Base-by-base conservation (phyloP, 1,140 invertebrate genomes). In the Ceratitis capitata region DNA sequence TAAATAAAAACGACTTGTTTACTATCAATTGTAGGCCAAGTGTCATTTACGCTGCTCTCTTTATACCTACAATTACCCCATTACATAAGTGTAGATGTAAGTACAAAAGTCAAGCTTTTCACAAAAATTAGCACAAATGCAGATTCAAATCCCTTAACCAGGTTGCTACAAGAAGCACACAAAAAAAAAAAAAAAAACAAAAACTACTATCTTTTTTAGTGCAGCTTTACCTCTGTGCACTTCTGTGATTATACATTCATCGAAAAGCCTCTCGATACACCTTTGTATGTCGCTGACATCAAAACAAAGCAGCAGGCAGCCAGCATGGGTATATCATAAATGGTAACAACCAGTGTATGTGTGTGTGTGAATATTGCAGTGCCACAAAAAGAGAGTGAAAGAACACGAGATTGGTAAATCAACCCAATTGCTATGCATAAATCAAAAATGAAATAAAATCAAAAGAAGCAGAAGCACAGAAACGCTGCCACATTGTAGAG, bases 351-450 rank as follows among this genome's bases (percentile, higher is more conserved):
- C 32, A 39, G 16, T 19, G 2, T 35, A 19, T 16, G 35, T 6
- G 32, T 6, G 32, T 19, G 32, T n/a, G 61, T 35, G 4, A 3
- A 6, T 9, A 16, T 29, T 26, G 35, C 3, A 35, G 23, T n/a
- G 16, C 0, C 12, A 29, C 16, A 32, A 19, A 39, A 32, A 1
- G 61, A 19, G 14, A 69, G 61, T 69, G 32, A 69, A 69, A 69
- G 32, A 14, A 14, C 61, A 69, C 61, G 29, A 69, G 32, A 39
- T 69, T 39, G 61, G 32, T 32, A 69, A 69, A 69, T 32, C 35
- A 69, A 69, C 61, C 61, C 32, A 69, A 69, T 69, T 69, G 61
- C 61, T 69, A 29, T 69, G 61, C 61, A 69, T 69, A 19, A 69
- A 69, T 69, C 61, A 69, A 69, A 69, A 69, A 61, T 61, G 56